These are phyloP conservation scores for Megalopta genalis DNA, from an alignment of 1,140 invertebrate genomes.

Conservation along the genomic window DNA sequence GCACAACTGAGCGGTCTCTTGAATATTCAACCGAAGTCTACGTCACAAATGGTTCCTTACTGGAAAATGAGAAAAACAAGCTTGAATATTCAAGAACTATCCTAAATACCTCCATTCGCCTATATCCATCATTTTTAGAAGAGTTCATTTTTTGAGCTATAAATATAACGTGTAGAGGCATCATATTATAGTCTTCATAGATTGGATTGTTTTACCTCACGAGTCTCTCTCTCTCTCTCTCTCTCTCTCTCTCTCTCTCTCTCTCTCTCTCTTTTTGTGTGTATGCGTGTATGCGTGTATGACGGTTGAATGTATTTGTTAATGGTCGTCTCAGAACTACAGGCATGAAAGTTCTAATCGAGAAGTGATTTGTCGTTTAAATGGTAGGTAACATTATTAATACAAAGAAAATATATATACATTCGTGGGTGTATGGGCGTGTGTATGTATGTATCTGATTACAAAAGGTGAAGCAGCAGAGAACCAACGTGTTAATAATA, in stretches of 20 bases:
- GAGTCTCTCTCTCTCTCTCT: conserved; percentile 45
- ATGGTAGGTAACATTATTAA: conserved; percentile 9
- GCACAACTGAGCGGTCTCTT: background rate
- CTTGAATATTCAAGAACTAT: background rate
- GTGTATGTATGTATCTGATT: background rate
- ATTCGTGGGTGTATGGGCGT: too few relatives aligned
- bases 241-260: conserved; percentile 16
- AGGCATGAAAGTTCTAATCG: conserved; percentile 64
- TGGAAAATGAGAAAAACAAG: background rate
- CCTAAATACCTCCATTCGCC: background rate
- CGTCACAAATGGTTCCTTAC: background rate
- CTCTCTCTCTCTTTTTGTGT: conserved; percentile 40
- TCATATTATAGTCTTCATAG: conserved; percentile 48
- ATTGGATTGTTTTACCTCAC: conserved; percentile 73
- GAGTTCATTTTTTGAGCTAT: background rate
- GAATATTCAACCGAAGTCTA: background rate
- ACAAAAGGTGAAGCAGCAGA: conserved; percentile 24
- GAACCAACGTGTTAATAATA: conserved; percentile 21
- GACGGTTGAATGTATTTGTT: conserved; percentile 77
- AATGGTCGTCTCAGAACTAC: conserved; percentile 77
- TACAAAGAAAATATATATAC: background rate
- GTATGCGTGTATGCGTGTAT: conserved; percentile 72
- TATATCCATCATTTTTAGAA: background rate
- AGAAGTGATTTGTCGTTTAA: conserved; percentile 45
- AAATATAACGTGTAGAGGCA: conserved; percentile 20